These are phyloP conservation scores for Hemiscyllium ocellatum DNA, from an alignment of 2,113 vertebrate species.

Conservation along the genomic window DNA sequence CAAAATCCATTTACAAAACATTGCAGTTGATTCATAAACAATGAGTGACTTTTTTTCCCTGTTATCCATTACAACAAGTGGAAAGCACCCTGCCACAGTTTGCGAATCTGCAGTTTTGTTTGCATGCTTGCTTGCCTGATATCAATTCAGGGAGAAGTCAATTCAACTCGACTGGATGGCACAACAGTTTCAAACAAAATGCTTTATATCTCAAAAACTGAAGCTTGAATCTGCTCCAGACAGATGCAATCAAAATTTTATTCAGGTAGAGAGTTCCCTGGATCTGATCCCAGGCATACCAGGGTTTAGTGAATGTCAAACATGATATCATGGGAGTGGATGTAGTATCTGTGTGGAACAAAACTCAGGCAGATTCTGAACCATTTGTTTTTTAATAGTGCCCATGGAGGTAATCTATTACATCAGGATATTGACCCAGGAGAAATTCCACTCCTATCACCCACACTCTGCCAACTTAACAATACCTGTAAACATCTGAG, in stretches of 20 bases:
- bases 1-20: slow-evolving; percentile 18
- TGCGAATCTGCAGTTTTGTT: neutral
- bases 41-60: neutral
- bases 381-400: neutral
- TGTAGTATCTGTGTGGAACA: neutral
- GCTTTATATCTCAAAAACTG: neutral
- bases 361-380: neutral
- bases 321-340: neutral
- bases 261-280: neutral
- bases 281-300: neutral
- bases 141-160: neutral
- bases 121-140: neutral
- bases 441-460: neutral
- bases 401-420: neutral
- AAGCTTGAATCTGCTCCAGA: neutral
- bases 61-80: neutral
- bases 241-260: neutral
- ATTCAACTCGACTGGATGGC: neutral
- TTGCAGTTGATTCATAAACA: neutral
- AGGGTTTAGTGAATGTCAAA: neutral
- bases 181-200: neutral
- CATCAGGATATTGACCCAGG: neutral
- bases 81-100: neutral
- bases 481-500: neutral
- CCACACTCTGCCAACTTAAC: neutral